These are phyloP conservation scores for Pelagia noctiluca DNA, from an alignment of 30 jellyfish, hydroid and myxozoan species.

Conservation along the genomic window DNA sequence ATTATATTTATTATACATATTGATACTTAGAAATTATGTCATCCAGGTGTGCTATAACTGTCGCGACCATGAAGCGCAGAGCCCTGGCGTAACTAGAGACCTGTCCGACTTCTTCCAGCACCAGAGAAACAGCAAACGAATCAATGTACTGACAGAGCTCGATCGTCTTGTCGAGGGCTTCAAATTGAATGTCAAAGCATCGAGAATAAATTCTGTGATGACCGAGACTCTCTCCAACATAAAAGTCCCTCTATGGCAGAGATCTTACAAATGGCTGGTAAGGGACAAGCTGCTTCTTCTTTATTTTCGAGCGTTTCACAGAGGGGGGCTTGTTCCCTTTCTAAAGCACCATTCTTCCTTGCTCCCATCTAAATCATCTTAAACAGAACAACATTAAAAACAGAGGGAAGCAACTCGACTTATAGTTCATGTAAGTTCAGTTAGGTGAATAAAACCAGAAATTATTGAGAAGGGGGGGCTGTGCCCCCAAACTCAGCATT, in stretches of 20 bases:
- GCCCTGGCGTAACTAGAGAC: slow-evolving; percentile 73
- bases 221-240: slow-evolving; percentile 74
- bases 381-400: no score
- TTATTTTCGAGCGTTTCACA: no score
- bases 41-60: slow-evolving; percentile 87
- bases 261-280: slow-evolving; percentile 91
- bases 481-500: no score
- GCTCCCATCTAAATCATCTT: no score
- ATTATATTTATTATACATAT: no score
- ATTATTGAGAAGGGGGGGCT: no score
- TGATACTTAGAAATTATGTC: background rate
- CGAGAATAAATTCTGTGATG: slow-evolving; percentile 68
- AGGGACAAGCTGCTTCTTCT: no score
- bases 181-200: slow-evolving; percentile 64
- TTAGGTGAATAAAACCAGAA: no score
- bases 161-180: slow-evolving; percentile 78
- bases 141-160: slow-evolving; percentile 58
- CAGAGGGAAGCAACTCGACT: no score
- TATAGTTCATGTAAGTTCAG: no score
- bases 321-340: no score
- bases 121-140: slow-evolving; percentile 59
- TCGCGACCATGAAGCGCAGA: slow-evolving; percentile 71
- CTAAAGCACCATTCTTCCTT: no score
- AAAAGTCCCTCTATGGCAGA: slow-evolving; percentile 95
- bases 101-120: slow-evolving; percentile 52